Conservation (phyloP, 2,888 invertebrate genomes). For the Pedicia rivosa region DNA sequence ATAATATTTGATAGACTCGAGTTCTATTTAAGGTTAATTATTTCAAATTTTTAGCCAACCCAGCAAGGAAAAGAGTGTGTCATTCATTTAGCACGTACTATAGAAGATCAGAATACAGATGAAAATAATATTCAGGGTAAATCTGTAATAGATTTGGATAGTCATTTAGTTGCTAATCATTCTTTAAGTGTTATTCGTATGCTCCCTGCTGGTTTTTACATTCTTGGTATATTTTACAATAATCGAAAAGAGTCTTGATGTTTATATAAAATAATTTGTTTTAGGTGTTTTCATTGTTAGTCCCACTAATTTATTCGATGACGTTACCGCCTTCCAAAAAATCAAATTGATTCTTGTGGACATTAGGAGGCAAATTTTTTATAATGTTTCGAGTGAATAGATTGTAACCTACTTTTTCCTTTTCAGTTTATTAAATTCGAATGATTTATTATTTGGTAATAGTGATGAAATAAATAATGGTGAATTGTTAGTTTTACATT, state of each 20-base stretch:
- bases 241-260: neutral
- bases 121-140: slow-evolving; percentile 25
- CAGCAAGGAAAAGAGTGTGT: slow-evolving; percentile 54
- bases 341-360: too few species aligned
- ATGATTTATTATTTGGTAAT: slow-evolving; percentile 45
- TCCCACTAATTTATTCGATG: slow-evolving; percentile 43
- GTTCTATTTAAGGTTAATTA: too few species aligned
- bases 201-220: slow-evolving; percentile 79
- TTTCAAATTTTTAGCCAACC: slow-evolving; percentile 27
- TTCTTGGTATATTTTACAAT: slow-evolving; percentile 41
- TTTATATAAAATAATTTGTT: slow-evolving; percentile 28
- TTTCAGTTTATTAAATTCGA: too few species aligned
- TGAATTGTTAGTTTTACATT: slow-evolving; percentile 50
- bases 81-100: slow-evolving; percentile 64
- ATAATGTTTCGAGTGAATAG: too few species aligned
- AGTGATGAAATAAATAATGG: slow-evolving; percentile 19
- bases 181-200: slow-evolving; percentile 75
- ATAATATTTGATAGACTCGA: too few species aligned
- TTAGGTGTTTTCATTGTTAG: slow-evolving; percentile 58
- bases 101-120: slow-evolving; percentile 33
- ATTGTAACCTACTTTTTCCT: too few species aligned
- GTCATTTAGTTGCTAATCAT: slow-evolving; percentile 61
- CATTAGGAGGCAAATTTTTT: too few species aligned
- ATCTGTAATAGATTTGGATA: slow-evolving; percentile 41
- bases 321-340: too few species aligned